Percentiles rank a stretch among this genome's conserved stretches.
Conservation (phyloP, 1,140 invertebrate species). For the Drosophila serrata region DNA sequence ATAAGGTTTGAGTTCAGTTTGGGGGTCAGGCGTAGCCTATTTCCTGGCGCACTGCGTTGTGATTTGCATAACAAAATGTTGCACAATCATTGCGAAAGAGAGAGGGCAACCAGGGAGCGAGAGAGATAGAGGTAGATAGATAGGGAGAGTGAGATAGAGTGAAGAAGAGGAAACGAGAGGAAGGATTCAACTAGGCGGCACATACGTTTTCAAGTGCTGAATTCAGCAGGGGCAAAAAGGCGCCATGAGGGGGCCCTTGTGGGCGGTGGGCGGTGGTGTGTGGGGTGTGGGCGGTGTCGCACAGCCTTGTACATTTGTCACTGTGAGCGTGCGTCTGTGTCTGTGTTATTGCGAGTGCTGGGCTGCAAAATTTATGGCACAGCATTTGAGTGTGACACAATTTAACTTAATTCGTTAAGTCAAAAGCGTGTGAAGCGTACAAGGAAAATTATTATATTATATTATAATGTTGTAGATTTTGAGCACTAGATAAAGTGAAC, state of each 20-base stretch:
- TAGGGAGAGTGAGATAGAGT: too few species aligned
- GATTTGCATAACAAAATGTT: constrained; percentile 83
- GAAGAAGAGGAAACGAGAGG: constrained; percentile 18
- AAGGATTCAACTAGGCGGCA: constrained; percentile 62
- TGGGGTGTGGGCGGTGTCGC: constrained; percentile 14
- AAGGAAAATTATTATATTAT: constrained; percentile 23
- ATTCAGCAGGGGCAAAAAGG: background rate
- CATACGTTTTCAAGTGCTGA: constrained; percentile 61
- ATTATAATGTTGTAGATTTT: constrained; percentile 16
- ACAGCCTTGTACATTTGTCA: constrained; percentile 60
- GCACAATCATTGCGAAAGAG: constrained; percentile 57
- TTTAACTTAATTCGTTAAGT: constrained; percentile 74
- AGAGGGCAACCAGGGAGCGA: background rate
- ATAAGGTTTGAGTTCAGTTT: constrained; percentile 21
- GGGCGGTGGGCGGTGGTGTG: background rate
- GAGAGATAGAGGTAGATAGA: background rate
- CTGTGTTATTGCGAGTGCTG: constrained; percentile 58
- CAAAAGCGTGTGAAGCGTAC: constrained; percentile 58
- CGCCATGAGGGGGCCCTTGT: background rate
- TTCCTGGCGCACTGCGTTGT: constrained; percentile 82
- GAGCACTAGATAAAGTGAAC: background rate
- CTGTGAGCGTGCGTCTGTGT: constrained; percentile 30
- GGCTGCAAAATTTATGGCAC: constrained; percentile 74
- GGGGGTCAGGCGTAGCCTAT: constrained; percentile 62
- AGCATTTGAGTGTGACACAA: constrained; percentile 82